Evolutionary conservation across 2,113 vertebrate genomes (phyloP).

Genomic region (Brachionichthys hirsutus): DNA sequence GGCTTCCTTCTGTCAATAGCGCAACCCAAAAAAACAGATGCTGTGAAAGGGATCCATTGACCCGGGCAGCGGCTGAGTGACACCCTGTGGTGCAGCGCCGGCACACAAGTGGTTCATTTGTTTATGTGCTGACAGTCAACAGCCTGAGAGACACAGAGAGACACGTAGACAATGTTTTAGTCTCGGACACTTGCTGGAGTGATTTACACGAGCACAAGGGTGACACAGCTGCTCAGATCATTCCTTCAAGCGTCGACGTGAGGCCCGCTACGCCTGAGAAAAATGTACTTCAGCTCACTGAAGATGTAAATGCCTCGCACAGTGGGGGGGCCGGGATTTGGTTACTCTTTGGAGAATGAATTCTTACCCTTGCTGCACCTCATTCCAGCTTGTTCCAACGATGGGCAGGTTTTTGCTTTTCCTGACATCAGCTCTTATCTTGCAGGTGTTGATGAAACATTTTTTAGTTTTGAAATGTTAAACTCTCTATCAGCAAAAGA

Average conservation of each 20-base stretch:
- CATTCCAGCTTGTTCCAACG: not conserved
- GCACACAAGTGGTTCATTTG: conserved; percentile 55
- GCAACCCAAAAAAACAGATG: conserved; percentile 17
- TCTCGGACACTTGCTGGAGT: conserved; percentile 29
- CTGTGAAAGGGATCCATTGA: conserved; percentile 67
- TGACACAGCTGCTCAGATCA: conserved; percentile 7
- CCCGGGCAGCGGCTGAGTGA: conserved; percentile 49
- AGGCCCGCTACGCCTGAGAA: not conserved
- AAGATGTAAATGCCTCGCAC: not conserved
- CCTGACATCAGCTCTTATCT: too few relatives aligned
- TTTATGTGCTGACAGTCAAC: conserved; percentile 70
- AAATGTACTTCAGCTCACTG: too few relatives aligned
- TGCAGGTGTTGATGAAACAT: too few relatives aligned
- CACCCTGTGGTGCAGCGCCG: conserved; percentile 50
- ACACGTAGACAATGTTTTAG: conserved; percentile 37
- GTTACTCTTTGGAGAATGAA: not conserved
- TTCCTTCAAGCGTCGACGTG: not conserved
- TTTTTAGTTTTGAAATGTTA: too few relatives aligned
- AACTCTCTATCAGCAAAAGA: too few relatives aligned
- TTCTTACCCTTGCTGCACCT: not conserved
- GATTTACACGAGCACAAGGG: conserved; percentile 21
- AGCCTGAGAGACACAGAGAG: conserved; percentile 20
- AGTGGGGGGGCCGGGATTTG: not conserved
- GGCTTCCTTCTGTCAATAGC: conserved; percentile 55
- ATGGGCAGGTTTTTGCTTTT: too few relatives aligned